A percentile compares a stretch with the other conserved stretches of the same genome.
Evolutionary conservation across 1,140 invertebrate species (phyloP).

Genomic region (Danaus melanippus): DNA sequence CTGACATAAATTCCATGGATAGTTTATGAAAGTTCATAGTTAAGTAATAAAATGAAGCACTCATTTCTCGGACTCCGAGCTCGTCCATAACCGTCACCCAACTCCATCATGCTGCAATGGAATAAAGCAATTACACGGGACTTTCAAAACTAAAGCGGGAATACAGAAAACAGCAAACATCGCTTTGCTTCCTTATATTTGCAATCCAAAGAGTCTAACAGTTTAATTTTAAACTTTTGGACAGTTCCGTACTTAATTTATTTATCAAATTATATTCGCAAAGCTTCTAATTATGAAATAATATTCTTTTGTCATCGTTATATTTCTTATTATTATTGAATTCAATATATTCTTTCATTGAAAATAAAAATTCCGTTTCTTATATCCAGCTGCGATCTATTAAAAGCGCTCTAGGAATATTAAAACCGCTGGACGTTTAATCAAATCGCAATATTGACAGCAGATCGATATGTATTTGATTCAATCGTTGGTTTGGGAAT

Average conservation of each 20-base stretch:
- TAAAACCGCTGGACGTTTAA: not conserved
- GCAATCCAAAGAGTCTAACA: slow-evolving; percentile 44
- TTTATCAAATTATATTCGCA: not conserved
- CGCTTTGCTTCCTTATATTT: slow-evolving; percentile 48
- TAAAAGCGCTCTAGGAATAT: no score
- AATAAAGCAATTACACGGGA: slow-evolving; percentile 57
- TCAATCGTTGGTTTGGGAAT: slow-evolving; percentile 11
- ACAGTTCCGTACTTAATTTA: slow-evolving; percentile 26
- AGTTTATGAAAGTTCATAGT: no score
- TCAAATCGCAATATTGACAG: slow-evolving; percentile 7
- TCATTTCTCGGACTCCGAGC: no score
- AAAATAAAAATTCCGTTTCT: no score
- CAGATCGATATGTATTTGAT: slow-evolving; percentile 7
- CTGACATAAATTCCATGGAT: no score
- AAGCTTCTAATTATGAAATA: no score
- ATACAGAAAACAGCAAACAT: slow-evolving; percentile 49
- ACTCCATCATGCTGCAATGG: slow-evolving; percentile 21
- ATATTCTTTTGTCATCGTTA: no score
- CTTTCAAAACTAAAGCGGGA: slow-evolving; percentile 40
- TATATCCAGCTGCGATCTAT: no score
- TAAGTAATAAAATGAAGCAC: no score
- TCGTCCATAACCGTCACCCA: no score
- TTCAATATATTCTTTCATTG: no score
- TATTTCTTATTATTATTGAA: no score
- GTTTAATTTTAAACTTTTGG: slow-evolving; percentile 41